phyloP scores from a whole-genome alignment of 1,140 invertebrate species.

The Mesaphorura yosii region DNA sequence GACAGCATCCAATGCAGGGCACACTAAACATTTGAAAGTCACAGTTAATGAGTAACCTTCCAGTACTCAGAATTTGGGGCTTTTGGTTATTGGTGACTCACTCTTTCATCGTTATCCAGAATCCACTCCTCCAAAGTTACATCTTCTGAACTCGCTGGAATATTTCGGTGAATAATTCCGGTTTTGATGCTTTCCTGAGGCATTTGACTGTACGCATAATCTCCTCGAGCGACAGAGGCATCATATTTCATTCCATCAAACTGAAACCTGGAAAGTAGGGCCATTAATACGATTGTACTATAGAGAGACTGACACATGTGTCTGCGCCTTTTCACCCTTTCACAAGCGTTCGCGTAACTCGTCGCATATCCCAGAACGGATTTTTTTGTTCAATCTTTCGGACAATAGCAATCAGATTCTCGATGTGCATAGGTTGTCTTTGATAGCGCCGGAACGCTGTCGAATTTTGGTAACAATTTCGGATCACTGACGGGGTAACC shows the following conservation, averaged over 20 bases:
- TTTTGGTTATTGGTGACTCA: slow-evolving; percentile 8
- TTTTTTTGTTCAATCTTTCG: slow-evolving; percentile 31
- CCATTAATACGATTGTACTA: slow-evolving; percentile 1
- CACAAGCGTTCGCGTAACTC: slow-evolving; percentile 23
- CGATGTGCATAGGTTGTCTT: slow-evolving; percentile 30
- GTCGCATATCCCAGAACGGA: slow-evolving; percentile 25
- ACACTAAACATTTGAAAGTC: slow-evolving; percentile 29
- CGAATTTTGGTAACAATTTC: slow-evolving; percentile 26
- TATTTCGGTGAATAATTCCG: slow-evolving; percentile 14
- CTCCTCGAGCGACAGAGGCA: slow-evolving; percentile 11
- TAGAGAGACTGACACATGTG: not conserved
- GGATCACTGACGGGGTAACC: slow-evolving; percentile 20
- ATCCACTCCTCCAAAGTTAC: slow-evolving; percentile 18
- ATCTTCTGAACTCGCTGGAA: slow-evolving; percentile 24
- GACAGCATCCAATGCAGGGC: slow-evolving; percentile 33
- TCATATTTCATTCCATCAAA: slow-evolving; percentile 29
- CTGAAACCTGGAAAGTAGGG: slow-evolving; percentile 21
- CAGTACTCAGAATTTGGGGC: not conserved
- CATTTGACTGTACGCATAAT: slow-evolving; percentile 17
- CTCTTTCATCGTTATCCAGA: slow-evolving; percentile 31
- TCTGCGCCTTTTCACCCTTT: slow-evolving; percentile 12
- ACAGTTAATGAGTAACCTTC: too few species aligned
- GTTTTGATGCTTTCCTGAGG: slow-evolving; percentile 19
- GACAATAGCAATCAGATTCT: slow-evolving; percentile 31
- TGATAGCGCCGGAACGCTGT: slow-evolving; percentile 26